A percentile compares a stretch with the other conserved stretches of the same genome.
phyloP scores from a whole-genome alignment of 2,888 invertebrate species.

The Stenoptilia bipunctidactyla region DNA sequence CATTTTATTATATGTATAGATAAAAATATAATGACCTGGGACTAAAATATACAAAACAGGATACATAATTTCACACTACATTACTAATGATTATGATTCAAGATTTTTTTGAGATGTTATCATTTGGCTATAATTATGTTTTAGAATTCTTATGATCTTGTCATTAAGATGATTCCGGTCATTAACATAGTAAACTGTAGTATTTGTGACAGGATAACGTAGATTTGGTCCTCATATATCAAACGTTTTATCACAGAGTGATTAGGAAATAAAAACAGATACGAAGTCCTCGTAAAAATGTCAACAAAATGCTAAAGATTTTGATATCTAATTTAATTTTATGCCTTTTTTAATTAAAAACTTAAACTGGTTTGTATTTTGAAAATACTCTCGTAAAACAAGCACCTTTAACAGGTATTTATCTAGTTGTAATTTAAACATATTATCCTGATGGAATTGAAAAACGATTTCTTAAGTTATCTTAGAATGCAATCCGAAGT shows the following conservation, averaged over 20 bases:
- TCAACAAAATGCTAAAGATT: too few species aligned
- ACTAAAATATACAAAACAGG: not conserved
- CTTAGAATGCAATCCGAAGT: not conserved
- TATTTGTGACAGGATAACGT: not conserved
- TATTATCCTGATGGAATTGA: too few species aligned
- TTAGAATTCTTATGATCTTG: not conserved
- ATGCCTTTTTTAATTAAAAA: too few species aligned
- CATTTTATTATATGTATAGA: too few species aligned
- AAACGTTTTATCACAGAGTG: not conserved
- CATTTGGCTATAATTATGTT: not conserved
- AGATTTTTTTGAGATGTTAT: not conserved
- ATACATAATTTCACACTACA: slow-evolving; percentile 1
- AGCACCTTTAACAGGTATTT: too few species aligned
- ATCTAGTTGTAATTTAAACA: too few species aligned
- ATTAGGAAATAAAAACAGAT: not conserved
- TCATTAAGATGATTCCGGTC: not conserved
- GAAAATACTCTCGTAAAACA: too few species aligned
- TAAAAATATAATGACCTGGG: not conserved
- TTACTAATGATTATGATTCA: not conserved
- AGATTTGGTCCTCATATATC: not conserved
- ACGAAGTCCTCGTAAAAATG: too few species aligned
- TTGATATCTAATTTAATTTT: too few species aligned
- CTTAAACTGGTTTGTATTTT: too few species aligned
- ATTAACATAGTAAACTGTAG: not conserved
- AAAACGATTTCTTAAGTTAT: too few species aligned